These are phyloP conservation scores for Syngnathus typhle DNA, from an alignment of 2,113 vertebrate genomes.

Conservation along the genomic window DNA sequence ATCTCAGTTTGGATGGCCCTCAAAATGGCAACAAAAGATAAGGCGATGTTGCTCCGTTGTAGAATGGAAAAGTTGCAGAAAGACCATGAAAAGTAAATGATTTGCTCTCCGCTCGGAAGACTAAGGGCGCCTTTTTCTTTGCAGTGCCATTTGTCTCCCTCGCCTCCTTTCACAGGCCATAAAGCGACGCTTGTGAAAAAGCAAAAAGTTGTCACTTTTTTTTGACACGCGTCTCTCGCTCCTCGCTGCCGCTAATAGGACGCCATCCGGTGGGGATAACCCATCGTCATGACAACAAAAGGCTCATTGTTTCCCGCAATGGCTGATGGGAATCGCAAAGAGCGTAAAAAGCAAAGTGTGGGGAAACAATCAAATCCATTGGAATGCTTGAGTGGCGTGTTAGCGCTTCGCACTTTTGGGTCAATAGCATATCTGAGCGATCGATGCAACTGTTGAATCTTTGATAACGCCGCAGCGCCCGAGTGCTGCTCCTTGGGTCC, in stretches of 20 bases:
- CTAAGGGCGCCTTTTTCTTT: not conserved
- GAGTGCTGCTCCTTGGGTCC: not conserved
- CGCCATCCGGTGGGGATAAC: conserved; percentile 19
- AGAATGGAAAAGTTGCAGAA: not conserved
- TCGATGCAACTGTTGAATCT: conserved; percentile 24
- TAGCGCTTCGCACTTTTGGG: not conserved
- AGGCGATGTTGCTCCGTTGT: not conserved
- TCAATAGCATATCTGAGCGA: conserved; percentile 19
- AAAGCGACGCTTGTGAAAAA: not conserved
- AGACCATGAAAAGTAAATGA: not conserved
- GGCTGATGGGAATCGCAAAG: not conserved
- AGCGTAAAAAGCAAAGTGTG: not conserved
- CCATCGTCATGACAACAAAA: conserved; percentile 24
- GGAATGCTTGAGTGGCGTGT: conserved; percentile 18
- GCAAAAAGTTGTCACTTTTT: conserved; percentile 15
- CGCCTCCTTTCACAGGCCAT: conserved; percentile 5
- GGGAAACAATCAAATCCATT: not conserved
- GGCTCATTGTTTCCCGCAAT: conserved; percentile 9
- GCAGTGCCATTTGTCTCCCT: not conserved
- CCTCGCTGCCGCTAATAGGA: conserved; percentile 23
- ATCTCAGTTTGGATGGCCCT: not conserved
- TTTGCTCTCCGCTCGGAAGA: not conserved
- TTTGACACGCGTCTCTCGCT: conserved; percentile 15
- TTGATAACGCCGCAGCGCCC: conserved; percentile 15
- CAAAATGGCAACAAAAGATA: not conserved